Evolutionary conservation across 2,888 invertebrate genomes (phyloP), one percentile per base, ranked within the genome.

Genomic region (Dasypolia templi): DNA sequence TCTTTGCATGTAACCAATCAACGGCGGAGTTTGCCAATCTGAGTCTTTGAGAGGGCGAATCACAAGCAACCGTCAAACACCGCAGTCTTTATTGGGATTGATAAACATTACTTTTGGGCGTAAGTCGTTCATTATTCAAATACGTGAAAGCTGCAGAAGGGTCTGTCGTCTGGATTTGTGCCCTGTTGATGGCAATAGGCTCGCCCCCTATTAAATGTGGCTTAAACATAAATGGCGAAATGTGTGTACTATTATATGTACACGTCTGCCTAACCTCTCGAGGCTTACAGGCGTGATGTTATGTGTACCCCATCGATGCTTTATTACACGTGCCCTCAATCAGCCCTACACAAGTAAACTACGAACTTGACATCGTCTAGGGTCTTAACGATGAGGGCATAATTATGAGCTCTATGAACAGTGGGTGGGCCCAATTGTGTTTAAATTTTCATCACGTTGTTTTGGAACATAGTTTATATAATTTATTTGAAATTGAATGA

Each of bases 351-450:
- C 0, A 19, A 17, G 3, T 51, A 29, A 17, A 56, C 39, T 14
- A 39, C 1, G 69, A 79, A 75, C 75, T 79, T 64, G 63, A 64
- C n/a, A 32, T 49, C 14, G 7, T n/a, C 3, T 22, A 46, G n/a
- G 46, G 29, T 63, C 63, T n/a, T 9, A 17, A 3, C 49, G n/a
- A 49, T 46, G 63, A 32, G 46, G 51, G 12, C n/a, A 19, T 46
- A 17, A 49, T 35, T 49, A n/a, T n/a, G 51, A 51, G 51, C n/a
- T 46, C 7, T 19, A 19, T 46, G 19, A 46, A 46, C 19, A 46
- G 46, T 19, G 46, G 46, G 46, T 46, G 51, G 22, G n/a, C n/a
- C 12, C 51, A n/a, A 51, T n/a, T n/a, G n/a, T n/a, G 51, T 51
- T 51, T n/a, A n/a, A 5, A n/a, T 12, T n/a, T 51, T 51, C 5